Evolutionary conservation across 2,797 vertebrate genomes (phyloP), one percentile per base, ranked within the genome.

Genomic region (Fringilla coelebs): DNA sequence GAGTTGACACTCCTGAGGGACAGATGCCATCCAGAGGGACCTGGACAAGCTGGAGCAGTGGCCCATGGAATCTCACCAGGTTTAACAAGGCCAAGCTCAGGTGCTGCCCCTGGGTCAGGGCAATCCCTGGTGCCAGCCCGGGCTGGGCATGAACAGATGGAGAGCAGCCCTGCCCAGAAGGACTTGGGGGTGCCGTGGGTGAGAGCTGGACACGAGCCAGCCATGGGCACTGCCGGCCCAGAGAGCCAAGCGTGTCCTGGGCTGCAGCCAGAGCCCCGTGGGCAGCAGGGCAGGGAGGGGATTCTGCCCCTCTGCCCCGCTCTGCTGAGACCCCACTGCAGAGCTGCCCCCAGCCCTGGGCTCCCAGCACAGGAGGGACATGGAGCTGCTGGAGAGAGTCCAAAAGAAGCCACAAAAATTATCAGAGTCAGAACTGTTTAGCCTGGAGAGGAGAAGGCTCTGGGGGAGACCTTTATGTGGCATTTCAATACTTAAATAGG

Each of bases 101-200:
- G 13, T 20, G 52, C 28, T 41, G 38, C 24, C 4, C 17, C 2
- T 17, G 21, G 7, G 10, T 61, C 0, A 0, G 52, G 16, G 6
- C 25, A 79, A 10, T 2, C 17, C 4, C 10, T 1, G 0, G 28
- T 60, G 51, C 20, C 58, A 66, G 2, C 25, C 36, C 25, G 48
- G 60, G 24, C 34, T 81, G 45, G 13, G 7, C 2, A 62, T 17
- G n/a, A 85, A n/a, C 17, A 51, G 54, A n/a, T 24, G 1, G 4
- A 46, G 43, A 66, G 24, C 43, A 41, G 43, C 20, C 51, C 52
- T 38, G 20, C 3, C 1, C 20, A 55, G 43, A 32, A 84, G 22
- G 31, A 28, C 28, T 8, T 38, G 70, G 26, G 20, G 3, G 41
- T 51, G 20, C 16, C 13, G 21, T 24, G 43, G 28, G 8, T 52